Evolutionary conservation across 1,140 invertebrate genomes (phyloP), one percentile per base, ranked within the genome.

Genomic region (Diplogasteroides magnus): DNA sequence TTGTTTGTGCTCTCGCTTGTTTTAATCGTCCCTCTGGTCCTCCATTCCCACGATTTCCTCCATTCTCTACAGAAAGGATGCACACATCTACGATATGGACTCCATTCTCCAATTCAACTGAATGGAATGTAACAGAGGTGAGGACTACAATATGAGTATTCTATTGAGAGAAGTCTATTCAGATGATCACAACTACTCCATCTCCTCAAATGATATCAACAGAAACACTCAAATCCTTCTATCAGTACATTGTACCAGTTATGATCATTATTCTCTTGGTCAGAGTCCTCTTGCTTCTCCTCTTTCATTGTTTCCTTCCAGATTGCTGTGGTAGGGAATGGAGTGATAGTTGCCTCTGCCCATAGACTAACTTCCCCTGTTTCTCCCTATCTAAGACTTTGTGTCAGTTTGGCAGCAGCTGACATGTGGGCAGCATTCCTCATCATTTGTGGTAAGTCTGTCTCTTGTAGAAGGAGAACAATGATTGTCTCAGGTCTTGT

Each of bases 371-470:
- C 64, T 13, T 69, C 69, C 26, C 74, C 73, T 25, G 67, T 78
- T 15, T 74, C 67, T 61, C 77, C 77, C 14, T 77, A 78, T 60
- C 65, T 78, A 56, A 73, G 76, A 55, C 58, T 78, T 14, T 78
- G 77, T 67, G 64, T 78, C 15, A 69, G 65, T 26, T 67, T 78
- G 31, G 77, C 77, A 19, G 77, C 77, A 23, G 74, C 77, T 29
- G 77, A 78, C 59, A 61, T 63, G 31, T 78, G 77, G 77, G 77
- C 77, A 13, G 74, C 74, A 25, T 60, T 62, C 23, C 61, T 78
- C 25, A 55, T 78, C 19, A 78, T 78, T 26, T 73, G 23, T 58
- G 77, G 77, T 74, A 48, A 57, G 59, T 48, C 31, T 31, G 23
- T 23, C 0, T 68, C 37, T 48, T 11, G 19, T 48, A n/a, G n/a